Percentiles rank a stretch among this genome's conserved stretches.
Conservation (phyloP, 2,888 invertebrate species). For the Ophraella communa region DNA sequence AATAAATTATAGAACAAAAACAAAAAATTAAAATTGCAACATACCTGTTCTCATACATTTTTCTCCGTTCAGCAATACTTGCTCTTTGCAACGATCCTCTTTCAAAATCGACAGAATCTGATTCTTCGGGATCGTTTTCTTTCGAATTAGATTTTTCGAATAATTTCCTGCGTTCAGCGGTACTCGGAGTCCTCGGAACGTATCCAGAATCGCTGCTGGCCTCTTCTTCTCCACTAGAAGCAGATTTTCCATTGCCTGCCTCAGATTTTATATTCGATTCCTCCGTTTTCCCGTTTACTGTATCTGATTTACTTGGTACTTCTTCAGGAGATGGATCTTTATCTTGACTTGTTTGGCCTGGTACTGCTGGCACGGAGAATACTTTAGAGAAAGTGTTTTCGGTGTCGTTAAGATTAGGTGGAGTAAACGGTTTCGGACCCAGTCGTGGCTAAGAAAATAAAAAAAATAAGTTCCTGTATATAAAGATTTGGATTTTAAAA, state of each 20-base stretch:
- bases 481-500: neutral
- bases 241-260: slow-evolving; percentile 66
- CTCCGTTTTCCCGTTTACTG: slow-evolving; percentile 3
- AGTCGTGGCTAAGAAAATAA: slow-evolving; percentile 73
- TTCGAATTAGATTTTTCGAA: slow-evolving; percentile 65
- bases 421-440: slow-evolving; percentile 86
- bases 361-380: slow-evolving; percentile 79
- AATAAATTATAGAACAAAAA: neutral
- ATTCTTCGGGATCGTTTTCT: slow-evolving; percentile 57
- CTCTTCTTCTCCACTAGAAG: slow-evolving; percentile 68
- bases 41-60: slow-evolving; percentile 69
- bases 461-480: neutral
- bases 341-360: slow-evolving; percentile 56
- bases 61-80: slow-evolving; percentile 79
- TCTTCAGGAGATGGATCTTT: slow-evolving; percentile 36
- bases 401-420: slow-evolving; percentile 74
- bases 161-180: slow-evolving; percentile 79
- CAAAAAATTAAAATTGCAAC: neutral
- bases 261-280: slow-evolving; percentile 36
- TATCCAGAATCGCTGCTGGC: slow-evolving; percentile 71
- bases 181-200: slow-evolving; percentile 76
- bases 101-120: slow-evolving; percentile 66
- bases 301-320: slow-evolving; percentile 3
- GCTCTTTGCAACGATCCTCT: slow-evolving; percentile 69
- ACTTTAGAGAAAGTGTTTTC: slow-evolving; percentile 78